Evolutionary conservation across 2,113 vertebrate species (phyloP).

Genomic region (Actinemys pallida): DNA sequence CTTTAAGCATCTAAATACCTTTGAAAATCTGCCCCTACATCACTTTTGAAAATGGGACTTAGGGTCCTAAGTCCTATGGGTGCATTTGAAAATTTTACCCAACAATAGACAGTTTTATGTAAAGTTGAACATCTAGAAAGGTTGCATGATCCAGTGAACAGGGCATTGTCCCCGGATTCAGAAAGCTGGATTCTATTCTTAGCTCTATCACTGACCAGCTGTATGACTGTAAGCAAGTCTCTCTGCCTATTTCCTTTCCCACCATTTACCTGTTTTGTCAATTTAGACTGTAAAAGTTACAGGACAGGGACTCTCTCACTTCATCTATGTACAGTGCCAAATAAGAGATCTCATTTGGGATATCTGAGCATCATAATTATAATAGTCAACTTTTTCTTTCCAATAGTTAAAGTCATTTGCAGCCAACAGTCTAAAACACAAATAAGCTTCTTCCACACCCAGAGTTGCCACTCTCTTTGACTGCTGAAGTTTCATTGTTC

Average conservation of each 20-base stretch:
- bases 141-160: not conserved
- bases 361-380: too few relatives aligned
- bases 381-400: not conserved
- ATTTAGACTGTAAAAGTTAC: not conserved
- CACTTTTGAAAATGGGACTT: too few relatives aligned
- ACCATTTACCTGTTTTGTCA: not conserved
- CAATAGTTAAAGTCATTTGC: not conserved
- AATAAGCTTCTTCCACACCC: too few relatives aligned
- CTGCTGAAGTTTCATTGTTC: not conserved
- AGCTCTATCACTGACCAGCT: not conserved
- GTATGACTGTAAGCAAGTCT: not conserved
- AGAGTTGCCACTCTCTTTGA: not conserved
- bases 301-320: not conserved
- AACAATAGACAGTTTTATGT: not conserved
- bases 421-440: not conserved
- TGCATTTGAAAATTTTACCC: too few relatives aligned
- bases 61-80: too few relatives aligned
- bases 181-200: not conserved
- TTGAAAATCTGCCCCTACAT: too few relatives aligned
- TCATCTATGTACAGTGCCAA: too few relatives aligned
- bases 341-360: not conserved
- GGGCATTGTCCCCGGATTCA: not conserved
- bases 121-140: not conserved
- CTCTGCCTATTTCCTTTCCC: not conserved
- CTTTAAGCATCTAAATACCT: too few relatives aligned